Evolutionary conservation across 1,140 invertebrate species (phyloP).

Genomic region (Diorhabda sublineata): DNA sequence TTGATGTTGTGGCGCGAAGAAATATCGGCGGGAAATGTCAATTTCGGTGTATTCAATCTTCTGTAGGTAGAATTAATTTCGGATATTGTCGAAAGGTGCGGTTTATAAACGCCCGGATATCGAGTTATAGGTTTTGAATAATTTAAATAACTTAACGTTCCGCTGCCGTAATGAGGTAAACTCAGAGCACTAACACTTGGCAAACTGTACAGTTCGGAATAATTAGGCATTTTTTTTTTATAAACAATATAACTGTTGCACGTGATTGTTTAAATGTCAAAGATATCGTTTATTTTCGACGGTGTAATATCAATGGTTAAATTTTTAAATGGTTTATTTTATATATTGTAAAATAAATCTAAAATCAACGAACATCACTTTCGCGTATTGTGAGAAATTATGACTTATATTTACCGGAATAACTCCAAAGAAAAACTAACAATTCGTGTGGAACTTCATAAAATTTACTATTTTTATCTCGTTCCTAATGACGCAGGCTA

Average conservation of each 20-base stretch:
- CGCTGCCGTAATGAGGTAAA: background rate
- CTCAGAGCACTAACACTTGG: slow-evolving; percentile 39
- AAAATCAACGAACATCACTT: background rate
- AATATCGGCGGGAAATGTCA: slow-evolving; percentile 36
- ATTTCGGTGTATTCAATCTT: slow-evolving; percentile 49
- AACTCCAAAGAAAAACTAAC: background rate
- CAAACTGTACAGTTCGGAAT: slow-evolving; percentile 52
- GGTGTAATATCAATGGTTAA: background rate
- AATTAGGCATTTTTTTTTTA: slow-evolving; percentile 52
- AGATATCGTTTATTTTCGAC: background rate
- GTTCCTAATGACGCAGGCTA: background rate
- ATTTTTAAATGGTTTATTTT: too few species aligned
- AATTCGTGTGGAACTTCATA: slow-evolving; percentile 1
- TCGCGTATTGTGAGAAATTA: background rate
- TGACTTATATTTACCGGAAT: background rate
- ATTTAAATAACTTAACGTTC: background rate
- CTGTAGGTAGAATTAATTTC: slow-evolving; percentile 53
- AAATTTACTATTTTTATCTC: slow-evolving; percentile 15
- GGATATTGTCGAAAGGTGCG: slow-evolving; percentile 67
- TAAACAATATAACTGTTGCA: slow-evolving; percentile 24
- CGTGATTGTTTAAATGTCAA: background rate
- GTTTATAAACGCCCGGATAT: slow-evolving; percentile 54
- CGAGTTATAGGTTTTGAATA: slow-evolving; percentile 13
- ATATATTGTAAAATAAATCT: too few species aligned
- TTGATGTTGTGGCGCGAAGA: slow-evolving; percentile 50